Base-by-base conservation (phyloP, 1,140 invertebrate genomes). In the Drosophila azteca region DNA sequence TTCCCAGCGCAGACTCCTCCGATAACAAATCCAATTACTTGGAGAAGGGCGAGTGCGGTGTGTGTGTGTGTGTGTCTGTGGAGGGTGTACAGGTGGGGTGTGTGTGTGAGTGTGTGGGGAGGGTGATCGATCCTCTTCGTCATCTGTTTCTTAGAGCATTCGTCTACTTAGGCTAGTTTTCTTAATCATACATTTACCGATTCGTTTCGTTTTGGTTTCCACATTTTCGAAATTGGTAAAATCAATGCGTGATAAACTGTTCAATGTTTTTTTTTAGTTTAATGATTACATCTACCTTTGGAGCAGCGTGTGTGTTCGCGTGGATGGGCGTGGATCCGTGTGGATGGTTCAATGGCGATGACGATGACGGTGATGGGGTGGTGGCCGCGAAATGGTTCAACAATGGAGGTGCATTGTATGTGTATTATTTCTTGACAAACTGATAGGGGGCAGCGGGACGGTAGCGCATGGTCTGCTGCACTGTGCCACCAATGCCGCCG, bases 381-480 rank as follows among this genome's bases (percentile, higher is more conserved):
- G 64, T 45, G 31, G 62, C 49, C 63, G 70, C 69, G 54, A 73
- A 71, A 68, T 79, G 66, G 75, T 81, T 88, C 62, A 82, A 88
- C 76, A 83, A 83, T 73, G 77, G 61, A 39, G 55, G 79, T 69
- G 76, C 76, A 73, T 61, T 68, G 72, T 74, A 72, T 87, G 75
- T 85, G 65, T 87, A 90, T 91, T 91, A 91, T 91, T 91, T 91
- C 72, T 91, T 91, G 52, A 90, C 80, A 78, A 85, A 90, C 68
- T 91, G 85, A 77, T 91, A 91, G 24, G 90, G 75, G 51, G 77
- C 84, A 57, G 87, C 74, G 53, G 90, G 72, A 81, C 90, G 90
- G 68, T 91, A 90, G 59, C 90, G 79, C 69, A 90, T 71, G 53
- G 78, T 83, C 22, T 77, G 82, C 39, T 71, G 81, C 54, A 87